phyloP scores from a whole-genome alignment of 2,888 invertebrate genomes.

The Leucophenga montana region DNA sequence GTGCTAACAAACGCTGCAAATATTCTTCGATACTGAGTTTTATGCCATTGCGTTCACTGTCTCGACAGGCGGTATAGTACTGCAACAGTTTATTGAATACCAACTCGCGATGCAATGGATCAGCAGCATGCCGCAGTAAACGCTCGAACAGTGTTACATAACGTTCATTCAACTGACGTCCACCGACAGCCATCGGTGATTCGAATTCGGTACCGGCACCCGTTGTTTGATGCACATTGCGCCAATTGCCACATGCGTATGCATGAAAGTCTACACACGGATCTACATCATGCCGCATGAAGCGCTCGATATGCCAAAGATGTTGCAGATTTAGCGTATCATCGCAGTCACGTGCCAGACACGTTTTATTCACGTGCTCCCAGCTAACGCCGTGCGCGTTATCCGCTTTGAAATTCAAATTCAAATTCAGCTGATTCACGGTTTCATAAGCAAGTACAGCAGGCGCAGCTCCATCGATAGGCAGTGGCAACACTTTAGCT shows the following conservation, averaged over 20 bases:
- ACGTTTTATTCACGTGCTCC: conserved; percentile 52
- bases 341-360: conserved; percentile 49
- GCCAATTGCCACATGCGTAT: conserved; percentile 64
- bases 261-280: conserved; percentile 62
- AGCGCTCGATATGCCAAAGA: conserved; percentile 47
- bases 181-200: conserved; percentile 56
- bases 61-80: conserved; percentile 55
- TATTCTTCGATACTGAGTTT: conserved; percentile 46
- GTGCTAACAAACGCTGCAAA: conserved; percentile 44
- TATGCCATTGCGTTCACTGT: conserved; percentile 27
- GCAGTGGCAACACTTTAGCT: conserved; percentile 35
- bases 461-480: neutral
- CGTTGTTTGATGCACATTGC: conserved; percentile 28
- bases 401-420: neutral
- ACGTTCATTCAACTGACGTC: conserved; percentile 49
- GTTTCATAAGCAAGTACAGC: neutral
- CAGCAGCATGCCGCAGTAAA: conserved; percentile 28
- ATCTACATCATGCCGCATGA: conserved; percentile 51
- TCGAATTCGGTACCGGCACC: conserved; percentile 31
- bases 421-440: neutral
- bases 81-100: conserved; percentile 53
- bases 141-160: conserved; percentile 51
- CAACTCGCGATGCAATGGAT: conserved; percentile 38
- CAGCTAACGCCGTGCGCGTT: conserved; percentile 12
- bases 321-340: conserved; percentile 51